Base-by-base conservation (phyloP, 2,888 invertebrate species). In the Polymixis flavicincta region DNA sequence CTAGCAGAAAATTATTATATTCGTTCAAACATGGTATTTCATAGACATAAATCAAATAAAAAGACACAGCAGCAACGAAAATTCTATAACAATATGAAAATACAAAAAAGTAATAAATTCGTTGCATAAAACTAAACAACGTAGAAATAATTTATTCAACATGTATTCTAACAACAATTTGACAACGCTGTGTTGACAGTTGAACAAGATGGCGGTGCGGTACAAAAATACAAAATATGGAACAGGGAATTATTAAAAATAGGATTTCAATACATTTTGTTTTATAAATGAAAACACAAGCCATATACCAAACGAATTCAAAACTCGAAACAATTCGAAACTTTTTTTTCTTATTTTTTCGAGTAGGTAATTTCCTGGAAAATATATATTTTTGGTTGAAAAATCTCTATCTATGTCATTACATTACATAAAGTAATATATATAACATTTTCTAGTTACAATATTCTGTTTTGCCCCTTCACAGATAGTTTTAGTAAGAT, bases 91-190 rank as follows among this genome's bases (percentile, higher is more conserved):
- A 76, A 76, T 81, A 65, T 76, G 74, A 80, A 80, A 80, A 70
- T 74, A 84, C 61, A 80, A 80, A 83, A 80, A 78, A 79, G 45
- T 76, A 71, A 84, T 77, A 84, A 87, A 89, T 90, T 92, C 91
- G 90, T 90, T 90, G 89, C 87, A 87, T 88, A 87, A 84, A 89
- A 88, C 82, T 83, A 85, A 85, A 85, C 76, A 85, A 86, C 76
- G 71, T 82, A 86, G 61, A 79, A 86, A 81, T 61, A 76, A 83
- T 81, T 74, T 50, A 80, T 77, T 67, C 64, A 70, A 79, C 88
- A 89, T 82, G 78, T 87, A 88, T 84, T 84, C 74, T 86, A 87
- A 88, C 84, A 89, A 87, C 84, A 86, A 87, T 86, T 85, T 85
- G 74, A 82, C 61, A 79, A 50, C 55, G 54, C 65, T 37, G 64